Conservation (phyloP, 2,113 vertebrate species). For the Callionymus lyra region DNA sequence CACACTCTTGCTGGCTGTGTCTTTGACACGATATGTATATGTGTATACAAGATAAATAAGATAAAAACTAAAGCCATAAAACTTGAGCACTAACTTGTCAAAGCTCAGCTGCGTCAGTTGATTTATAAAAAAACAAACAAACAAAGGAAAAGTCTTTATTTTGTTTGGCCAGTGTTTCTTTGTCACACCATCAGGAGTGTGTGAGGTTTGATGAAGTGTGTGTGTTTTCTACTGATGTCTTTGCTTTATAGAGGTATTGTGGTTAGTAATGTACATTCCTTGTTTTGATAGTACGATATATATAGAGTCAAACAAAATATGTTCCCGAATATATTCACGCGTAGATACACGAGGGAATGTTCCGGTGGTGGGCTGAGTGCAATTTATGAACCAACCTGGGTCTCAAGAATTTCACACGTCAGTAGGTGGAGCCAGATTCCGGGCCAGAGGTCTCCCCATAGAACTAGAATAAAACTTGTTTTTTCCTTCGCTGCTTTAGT, state of each 20-base stretch:
- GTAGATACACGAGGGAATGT: constrained; percentile 25
- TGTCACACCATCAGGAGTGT: constrained; percentile 28
- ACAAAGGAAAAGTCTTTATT: constrained; percentile 31
- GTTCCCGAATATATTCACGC: constrained; percentile 24
- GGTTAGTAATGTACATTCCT: constrained; percentile 51
- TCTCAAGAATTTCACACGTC: constrained; percentile 23
- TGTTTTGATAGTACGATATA: constrained; percentile 51
- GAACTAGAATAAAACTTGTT: no score
- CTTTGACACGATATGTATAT: constrained; percentile 54
- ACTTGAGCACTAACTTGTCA: constrained; percentile 71
- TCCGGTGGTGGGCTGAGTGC: constrained; percentile 55
- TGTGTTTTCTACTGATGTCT: constrained; percentile 59
- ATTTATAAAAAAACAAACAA: constrained; percentile 49
- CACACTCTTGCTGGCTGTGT: constrained; percentile 39
- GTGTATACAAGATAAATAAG: constrained; percentile 63
- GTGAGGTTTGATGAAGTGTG: constrained; percentile 40
- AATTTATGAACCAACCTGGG: constrained; percentile 48
- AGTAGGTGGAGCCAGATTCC: no score
- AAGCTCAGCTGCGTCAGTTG: constrained; percentile 64
- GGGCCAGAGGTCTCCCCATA: no score
- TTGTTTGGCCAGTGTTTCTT: constrained; percentile 32
- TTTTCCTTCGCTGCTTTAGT: no score
- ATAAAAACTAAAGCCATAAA: constrained; percentile 74
- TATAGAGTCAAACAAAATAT: constrained; percentile 30
- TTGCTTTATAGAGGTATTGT: constrained; percentile 51